Base-by-base conservation (phyloP, 1,140 invertebrate genomes). In the Cotesia vestalis region DNA sequence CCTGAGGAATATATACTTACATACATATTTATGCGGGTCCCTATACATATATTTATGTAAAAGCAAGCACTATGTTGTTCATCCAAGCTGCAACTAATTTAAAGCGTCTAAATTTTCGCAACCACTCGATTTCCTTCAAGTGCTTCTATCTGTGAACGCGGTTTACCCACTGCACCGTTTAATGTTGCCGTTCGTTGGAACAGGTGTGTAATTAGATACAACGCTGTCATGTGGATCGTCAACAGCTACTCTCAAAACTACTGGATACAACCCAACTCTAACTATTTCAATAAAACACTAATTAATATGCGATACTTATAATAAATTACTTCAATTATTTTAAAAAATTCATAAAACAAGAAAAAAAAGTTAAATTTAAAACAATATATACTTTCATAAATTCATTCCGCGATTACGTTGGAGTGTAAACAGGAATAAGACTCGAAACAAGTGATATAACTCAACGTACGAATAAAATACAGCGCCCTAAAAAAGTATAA, bases 1-100 rank as follows among this genome's bases (percentile, higher is more conserved):
- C 40, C 75, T 63, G 38, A 67, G 66, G 17, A 67, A 74, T 76
- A 77, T 77, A 78, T 77, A 69, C 73, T 66, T 69, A 70, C 55
- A 76, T 71, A 75, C 70, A 66, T 66, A 46, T 55, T 27, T 46
- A 46, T 27, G 27, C 27, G 27, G 27, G 3, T 27, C 27, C 27
- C 27, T 46, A 11, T 46, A 46, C 11, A 46, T 46, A 11, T 46
- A 46, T 46, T 9, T 46, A 46, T 46, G 9, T 9, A 46, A 9
- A 6, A 46, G 40, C 40, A 46, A 46, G 5, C 11, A 11, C 40
- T 46, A 4, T 59, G 14, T 27, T 59, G 57, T 59, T 59, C 57
- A 59, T 59, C 57, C 57, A 59, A 59, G 57, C 57, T 59, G 57
- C 57, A 59, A 59, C 57, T 59, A 59, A 59, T 59, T 59, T 59